Evolutionary conservation across 2,888 invertebrate species (phyloP).

Genomic region (Himalopsyche anomala): DNA sequence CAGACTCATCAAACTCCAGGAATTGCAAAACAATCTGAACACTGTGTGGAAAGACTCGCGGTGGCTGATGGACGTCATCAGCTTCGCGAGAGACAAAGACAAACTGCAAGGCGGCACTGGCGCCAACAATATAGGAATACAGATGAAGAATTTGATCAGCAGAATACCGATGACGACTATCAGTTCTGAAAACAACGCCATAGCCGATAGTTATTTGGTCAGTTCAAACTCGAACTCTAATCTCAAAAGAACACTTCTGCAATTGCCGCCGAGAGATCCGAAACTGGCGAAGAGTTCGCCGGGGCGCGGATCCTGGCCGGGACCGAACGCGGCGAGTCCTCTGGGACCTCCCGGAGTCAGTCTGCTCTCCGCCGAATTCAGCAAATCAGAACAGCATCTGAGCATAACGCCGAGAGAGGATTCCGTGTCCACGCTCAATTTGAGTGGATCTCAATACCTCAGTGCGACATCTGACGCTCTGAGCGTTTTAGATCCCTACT

Average conservation of each 20-base stretch:
- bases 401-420: conserved; percentile 76
- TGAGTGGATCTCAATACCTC: conserved; percentile 77
- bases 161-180: conserved; percentile 64
- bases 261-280: conserved; percentile 83
- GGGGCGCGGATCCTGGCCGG: conserved; percentile 91
- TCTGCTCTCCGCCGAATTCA: conserved; percentile 82
- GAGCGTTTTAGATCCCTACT: conserved; percentile 69
- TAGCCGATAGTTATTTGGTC: conserved; percentile 62
- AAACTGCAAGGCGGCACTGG: conserved; percentile 74
- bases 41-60: conserved; percentile 94
- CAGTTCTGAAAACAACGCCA: conserved; percentile 61
- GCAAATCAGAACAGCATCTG: conserved; percentile 89
- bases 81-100: conserved; percentile 90
- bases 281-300: conserved; percentile 87
- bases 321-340: conserved; percentile 79
- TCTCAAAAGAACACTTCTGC: conserved; percentile 72
- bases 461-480: conserved; percentile 71
- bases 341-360: conserved; percentile 76
- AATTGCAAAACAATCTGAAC: conserved; percentile 91
- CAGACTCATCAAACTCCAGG: conserved; percentile 87
- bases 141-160: conserved; percentile 69
- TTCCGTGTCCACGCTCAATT: conserved; percentile 75
- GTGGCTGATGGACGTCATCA: conserved; percentile 97
- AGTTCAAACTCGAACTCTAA: conserved; percentile 61
- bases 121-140: conserved; percentile 71